Conservation (phyloP, 2,797 vertebrate genomes). For the Rhodeus uyekii region DNA sequence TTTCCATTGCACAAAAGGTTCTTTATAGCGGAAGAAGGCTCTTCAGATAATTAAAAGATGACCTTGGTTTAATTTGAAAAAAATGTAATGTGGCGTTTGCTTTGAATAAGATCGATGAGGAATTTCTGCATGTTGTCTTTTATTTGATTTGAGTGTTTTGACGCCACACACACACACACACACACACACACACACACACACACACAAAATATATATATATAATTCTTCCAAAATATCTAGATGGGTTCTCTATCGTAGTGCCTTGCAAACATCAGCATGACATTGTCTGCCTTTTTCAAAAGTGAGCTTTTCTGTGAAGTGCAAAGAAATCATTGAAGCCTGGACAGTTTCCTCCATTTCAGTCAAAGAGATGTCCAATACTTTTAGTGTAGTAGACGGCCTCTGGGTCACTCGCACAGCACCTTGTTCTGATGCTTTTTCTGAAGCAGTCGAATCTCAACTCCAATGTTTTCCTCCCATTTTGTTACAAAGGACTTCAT, state of each 20-base stretch:
- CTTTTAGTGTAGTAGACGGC: neutral
- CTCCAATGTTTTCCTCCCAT: neutral
- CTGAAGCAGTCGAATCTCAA: slow-evolving; percentile 3
- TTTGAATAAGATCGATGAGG: neutral
- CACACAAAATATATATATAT: neutral
- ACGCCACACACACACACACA: no score
- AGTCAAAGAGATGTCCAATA: slow-evolving; percentile 21
- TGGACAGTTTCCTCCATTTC: neutral
- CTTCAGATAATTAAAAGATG: neutral
- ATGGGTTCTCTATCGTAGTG: neutral
- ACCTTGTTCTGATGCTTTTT: slow-evolving; percentile 17
- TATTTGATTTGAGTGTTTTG: neutral
- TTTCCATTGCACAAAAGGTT: neutral
- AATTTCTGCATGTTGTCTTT: neutral
- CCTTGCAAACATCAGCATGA: neutral
- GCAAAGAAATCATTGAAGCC: slow-evolving; percentile 19
- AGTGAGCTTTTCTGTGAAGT: slow-evolving; percentile 20
- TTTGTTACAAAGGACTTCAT: slow-evolving; percentile 20
- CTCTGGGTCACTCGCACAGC: slow-evolving; percentile 17
- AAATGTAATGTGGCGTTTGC: neutral
- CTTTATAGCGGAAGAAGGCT: neutral
- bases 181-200: no score
- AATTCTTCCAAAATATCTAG: neutral
- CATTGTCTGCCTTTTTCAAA: slow-evolving; percentile 6
- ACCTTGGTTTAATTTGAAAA: neutral